These are phyloP conservation scores for Hybos culiciformis DNA, from an alignment of 2,888 invertebrate species.

Conservation along the genomic window DNA sequence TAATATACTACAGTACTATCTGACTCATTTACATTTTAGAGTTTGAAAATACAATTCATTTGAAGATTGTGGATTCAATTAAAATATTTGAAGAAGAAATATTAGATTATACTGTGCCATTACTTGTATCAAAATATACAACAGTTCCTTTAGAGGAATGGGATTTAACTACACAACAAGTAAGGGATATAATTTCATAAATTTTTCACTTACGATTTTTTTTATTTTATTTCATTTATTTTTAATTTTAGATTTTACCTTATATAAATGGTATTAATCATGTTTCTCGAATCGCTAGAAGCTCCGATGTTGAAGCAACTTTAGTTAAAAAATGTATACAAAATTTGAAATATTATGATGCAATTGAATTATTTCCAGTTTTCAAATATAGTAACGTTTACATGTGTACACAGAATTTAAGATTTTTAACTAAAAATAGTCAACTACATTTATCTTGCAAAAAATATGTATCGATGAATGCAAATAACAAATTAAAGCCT, in stretches of 20 bases:
- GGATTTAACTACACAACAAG: slow-evolving; percentile 91
- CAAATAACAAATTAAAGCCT: slow-evolving; percentile 25
- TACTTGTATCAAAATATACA: slow-evolving; percentile 52
- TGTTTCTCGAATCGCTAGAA: slow-evolving; percentile 73
- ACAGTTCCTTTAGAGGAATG: slow-evolving; percentile 60
- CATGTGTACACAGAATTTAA: slow-evolving; percentile 60
- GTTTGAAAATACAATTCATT: slow-evolving; percentile 74
- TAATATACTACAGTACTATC: too few species aligned
- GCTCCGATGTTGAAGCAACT: slow-evolving; percentile 85
- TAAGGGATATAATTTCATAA: too few species aligned
- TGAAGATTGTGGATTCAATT: slow-evolving; percentile 70
- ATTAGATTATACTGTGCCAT: slow-evolving; percentile 80
- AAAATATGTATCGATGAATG: slow-evolving; percentile 30
- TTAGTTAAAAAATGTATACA: slow-evolving; percentile 89
- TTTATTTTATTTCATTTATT: too few species aligned
- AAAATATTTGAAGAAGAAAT: too few species aligned
- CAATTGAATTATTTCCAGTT: slow-evolving; percentile 61
- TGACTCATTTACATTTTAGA: too few species aligned
- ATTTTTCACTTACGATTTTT: too few species aligned
- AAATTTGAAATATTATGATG: slow-evolving; percentile 70
- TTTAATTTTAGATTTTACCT: too few species aligned
- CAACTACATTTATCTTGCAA: slow-evolving; percentile 59
- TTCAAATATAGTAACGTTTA: slow-evolving; percentile 80
- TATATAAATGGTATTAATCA: slow-evolving; percentile 89
- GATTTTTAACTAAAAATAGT: slow-evolving; percentile 50